Evolutionary conservation across 2,113 vertebrate species (phyloP), one percentile per base, ranked within the genome.

Genomic region (Epinephelus fuscoguttatus): DNA sequence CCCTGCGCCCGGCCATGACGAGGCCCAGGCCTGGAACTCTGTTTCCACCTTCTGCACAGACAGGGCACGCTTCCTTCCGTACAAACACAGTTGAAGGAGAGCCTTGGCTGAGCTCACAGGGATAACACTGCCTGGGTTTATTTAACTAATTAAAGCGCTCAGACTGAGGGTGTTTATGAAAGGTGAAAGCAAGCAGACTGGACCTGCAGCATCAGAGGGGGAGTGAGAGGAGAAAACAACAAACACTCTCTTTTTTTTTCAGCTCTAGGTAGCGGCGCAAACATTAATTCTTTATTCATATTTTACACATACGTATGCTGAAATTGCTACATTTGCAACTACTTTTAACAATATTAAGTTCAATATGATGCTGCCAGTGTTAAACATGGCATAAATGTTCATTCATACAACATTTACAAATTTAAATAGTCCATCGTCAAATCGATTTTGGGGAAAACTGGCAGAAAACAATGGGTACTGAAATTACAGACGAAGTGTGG

Each of bases 81-180:
- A 84, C 83, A 90, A 88, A 86, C 82, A 83, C 53, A 47, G 84
- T 60, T 75, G 70, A 88, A 82, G 71, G 84, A 82, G 84, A 86
- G 83, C 86, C 56, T 78, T 74, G 84, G 83, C 84, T 88, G 76
- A 61, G 82, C 89, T 87, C 85, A 75, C 87, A 57, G 72, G 84
- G 70, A 82, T 67, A 85, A 84, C 84, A 70, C 84, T 50, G 66
- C 82, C 70, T 85, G 62, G 66, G 93, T 93, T 94, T 92, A 90
- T 92, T 90, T 91, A 90, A 92, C 90, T 92, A 89, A 93, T 94
- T 94, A 88, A 84, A 84, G 72, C 8, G 85, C 91, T 93, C 91
- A 91, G 84, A 84, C 84, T 8, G 78, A 57, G 84, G 45, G 70
- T 64, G 86, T 67, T 72, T 86, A 61, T 15, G 11, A 62, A 71